Base-by-base conservation (phyloP, 2,113 vertebrate genomes). In the Synchiropus splendidus region DNA sequence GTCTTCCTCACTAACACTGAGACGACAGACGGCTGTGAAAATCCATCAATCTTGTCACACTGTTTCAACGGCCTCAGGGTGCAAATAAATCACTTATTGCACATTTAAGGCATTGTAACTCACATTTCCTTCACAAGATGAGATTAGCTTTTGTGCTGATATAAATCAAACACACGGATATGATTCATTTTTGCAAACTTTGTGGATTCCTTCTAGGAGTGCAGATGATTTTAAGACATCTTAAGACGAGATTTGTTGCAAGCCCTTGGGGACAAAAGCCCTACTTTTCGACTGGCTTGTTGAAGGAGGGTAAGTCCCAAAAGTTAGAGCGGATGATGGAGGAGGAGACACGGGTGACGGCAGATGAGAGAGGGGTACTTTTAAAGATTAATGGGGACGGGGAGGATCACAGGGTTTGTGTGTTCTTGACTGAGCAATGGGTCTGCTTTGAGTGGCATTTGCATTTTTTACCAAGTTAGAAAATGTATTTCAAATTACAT, bases 301-400 rank as follows among this genome's bases (percentile, higher is more conserved):
- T 58, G 50, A 49, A 36, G 45, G 47, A 39, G 42, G 45, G 51
- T 44, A 45, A 58, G 60, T 54, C 53, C 51, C 44, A 2, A 17
- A 58, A 55, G 67, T 58, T 64, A 46, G 51, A 61, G 49, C 34
- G 39, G 48, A 70, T 64, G 70, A 75, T 52, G 48, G 46, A 70
- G 48, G 55, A 57, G 62, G 55, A 63, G 50, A 51, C 52, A 5
- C 9, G 38, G 55, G 47, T 32, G 64, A 74, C 54, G 51, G 55
- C 42, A 54, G 58, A 74, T 72, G 70, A 75, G 46, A 45, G 42
- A 62, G 47, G 51, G 42, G 60, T 56, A 36, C 54, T 75, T 77
- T 65, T 51, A 64, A 71, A 73, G 71, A 77, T 61, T 57, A 59
- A 75, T 75, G 56, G 51, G 1, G 12, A 49, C 34, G 47, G 47